Conservation (phyloP, 2,113 vertebrate species). For the Corynorhinus townsendii region DNA sequence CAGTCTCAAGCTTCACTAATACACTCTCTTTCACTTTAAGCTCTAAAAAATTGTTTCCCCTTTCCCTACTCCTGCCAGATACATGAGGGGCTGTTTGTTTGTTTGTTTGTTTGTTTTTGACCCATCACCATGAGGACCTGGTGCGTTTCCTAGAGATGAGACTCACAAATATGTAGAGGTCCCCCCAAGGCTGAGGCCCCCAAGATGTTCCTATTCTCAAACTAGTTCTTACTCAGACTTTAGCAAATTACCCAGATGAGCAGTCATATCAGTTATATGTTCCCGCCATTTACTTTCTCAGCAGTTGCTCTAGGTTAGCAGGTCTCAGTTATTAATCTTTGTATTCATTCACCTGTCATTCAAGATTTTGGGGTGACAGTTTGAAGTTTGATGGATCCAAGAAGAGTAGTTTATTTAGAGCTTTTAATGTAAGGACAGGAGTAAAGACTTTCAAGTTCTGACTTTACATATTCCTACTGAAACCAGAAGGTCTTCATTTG, state of each 20-base stretch:
- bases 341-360: not conserved
- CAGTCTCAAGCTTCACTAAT: not conserved
- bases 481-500: not conserved
- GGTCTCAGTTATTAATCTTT: not conserved
- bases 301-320: not conserved
- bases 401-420: not conserved
- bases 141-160: not conserved
- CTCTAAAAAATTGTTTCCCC: not conserved
- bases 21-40: not conserved
- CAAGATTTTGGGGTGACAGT: not conserved
- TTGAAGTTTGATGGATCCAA: not conserved
- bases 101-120: not conserved
- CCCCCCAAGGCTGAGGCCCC: fast-evolving
- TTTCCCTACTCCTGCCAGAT: not conserved
- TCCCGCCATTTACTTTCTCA: not conserved
- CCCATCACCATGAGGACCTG: not conserved
- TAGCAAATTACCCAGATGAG: not conserved
- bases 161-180: not conserved
- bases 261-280: not conserved
- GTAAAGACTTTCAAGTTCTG: not conserved
- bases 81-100: not conserved
- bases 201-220: not conserved
- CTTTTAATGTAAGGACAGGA: not conserved
- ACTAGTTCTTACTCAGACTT: not conserved
- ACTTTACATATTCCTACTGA: not conserved